phyloP scores from a whole-genome alignment of 2,888 invertebrate genomes.

The Pharmacophagus antenor region DNA sequence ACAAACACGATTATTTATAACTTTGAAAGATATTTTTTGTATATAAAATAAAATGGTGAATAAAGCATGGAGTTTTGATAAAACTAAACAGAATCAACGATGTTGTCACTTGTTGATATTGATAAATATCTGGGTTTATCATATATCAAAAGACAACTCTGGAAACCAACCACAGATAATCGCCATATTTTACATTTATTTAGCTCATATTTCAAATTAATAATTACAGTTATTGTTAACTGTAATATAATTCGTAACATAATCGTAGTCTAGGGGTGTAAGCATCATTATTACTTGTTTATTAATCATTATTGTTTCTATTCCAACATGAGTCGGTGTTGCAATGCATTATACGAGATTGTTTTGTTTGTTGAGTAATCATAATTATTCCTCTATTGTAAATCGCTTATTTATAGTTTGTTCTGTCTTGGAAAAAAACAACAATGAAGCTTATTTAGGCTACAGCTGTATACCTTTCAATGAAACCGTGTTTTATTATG shows the following conservation, averaged over 20 bases:
- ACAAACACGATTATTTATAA: too few species aligned
- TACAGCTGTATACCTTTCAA: too few species aligned
- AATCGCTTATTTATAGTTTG: background rate
- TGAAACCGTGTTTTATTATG: too few species aligned
- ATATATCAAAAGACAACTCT: slow-evolving; percentile 3
- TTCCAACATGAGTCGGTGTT: slow-evolving; percentile 2
- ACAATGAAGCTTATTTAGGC: too few species aligned
- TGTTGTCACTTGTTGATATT: background rate
- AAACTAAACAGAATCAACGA: background rate
- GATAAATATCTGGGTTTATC: too few species aligned
- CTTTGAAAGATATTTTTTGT: too few species aligned
- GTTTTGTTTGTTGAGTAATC: slow-evolving; percentile 23
- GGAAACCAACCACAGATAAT: slow-evolving; percentile 39
- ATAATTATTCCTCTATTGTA: slow-evolving; percentile 14
- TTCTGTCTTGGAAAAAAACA: background rate
- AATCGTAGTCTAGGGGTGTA: slow-evolving; percentile 31
- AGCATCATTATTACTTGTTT: slow-evolving; percentile 25
- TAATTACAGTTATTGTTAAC: slow-evolving; percentile 38
- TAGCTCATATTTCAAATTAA: slow-evolving; percentile 52
- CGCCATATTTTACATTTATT: slow-evolving; percentile 48
- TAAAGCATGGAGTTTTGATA: too few species aligned
- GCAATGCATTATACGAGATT: slow-evolving; percentile 5
- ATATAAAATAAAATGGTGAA: too few species aligned
- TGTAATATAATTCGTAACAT: slow-evolving; percentile 39
- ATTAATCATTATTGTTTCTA: slow-evolving; percentile 23